A percentile compares a stretch with the other conserved stretches of the same genome.
These are phyloP conservation scores for Hetaerina titia DNA, from an alignment of 2,888 invertebrate species.

Conservation along the genomic window DNA sequence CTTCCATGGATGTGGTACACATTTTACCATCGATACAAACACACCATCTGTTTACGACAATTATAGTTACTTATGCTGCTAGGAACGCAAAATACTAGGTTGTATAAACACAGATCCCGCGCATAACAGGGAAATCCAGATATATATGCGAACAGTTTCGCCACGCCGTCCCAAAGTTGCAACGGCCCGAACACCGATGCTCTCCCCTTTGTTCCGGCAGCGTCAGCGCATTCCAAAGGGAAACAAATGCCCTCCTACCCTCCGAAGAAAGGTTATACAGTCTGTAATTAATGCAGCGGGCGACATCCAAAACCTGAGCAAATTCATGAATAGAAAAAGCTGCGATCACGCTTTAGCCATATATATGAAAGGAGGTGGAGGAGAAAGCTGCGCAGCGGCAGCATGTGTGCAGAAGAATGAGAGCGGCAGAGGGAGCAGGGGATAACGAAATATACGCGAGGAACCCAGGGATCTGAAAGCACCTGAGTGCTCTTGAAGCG, in stretches of 20 bases:
- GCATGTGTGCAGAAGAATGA: not conserved
- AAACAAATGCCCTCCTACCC: not conserved
- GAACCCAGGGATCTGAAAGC: not conserved
- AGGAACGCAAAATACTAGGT: too few relatives aligned
- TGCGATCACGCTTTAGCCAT: not conserved
- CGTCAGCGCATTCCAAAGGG: not conserved
- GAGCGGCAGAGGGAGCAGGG: not conserved
- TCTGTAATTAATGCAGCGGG: not conserved
- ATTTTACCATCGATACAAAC: not conserved
- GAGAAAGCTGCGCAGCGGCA: too few relatives aligned
- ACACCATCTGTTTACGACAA: not conserved
- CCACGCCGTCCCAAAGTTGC: not conserved
- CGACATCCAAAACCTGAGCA: not conserved
- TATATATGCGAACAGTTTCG: not conserved
- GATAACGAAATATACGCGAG: conserved; percentile 1
- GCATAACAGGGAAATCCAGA: not conserved
- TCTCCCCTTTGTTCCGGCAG: not conserved
- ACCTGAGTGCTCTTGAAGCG: not conserved
- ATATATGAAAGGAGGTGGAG: too few relatives aligned
- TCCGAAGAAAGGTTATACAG: not conserved
- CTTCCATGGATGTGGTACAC: not conserved
- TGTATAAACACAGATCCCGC: not conserved
- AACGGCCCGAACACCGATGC: not conserved
- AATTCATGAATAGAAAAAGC: not conserved
- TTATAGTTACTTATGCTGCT: too few relatives aligned